Evolutionary conservation across 2,888 invertebrate genomes (phyloP), one percentile per base, ranked within the genome.

Genomic region (Biston stratarius): DNA sequence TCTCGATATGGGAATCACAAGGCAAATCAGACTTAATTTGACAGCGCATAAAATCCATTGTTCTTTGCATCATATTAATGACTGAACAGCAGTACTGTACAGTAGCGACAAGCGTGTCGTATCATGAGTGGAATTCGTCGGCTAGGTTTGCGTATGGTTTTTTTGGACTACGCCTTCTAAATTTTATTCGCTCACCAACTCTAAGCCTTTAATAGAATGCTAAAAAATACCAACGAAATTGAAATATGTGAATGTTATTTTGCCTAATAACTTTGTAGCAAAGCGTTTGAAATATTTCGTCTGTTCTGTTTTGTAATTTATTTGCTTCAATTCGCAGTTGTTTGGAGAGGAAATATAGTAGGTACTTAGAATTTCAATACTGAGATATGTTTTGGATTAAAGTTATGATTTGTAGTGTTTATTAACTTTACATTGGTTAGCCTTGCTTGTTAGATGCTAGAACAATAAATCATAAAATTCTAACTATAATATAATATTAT

Each of bases 211-310:
- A 38, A 38, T 6, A 6, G 38, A 6, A 38, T 6, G 38, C 38
- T 44, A 12, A 44, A 11, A n/a, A 12, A 11, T n/a, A 12, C n/a
- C 12, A 11, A 11, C n/a, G 51, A 34, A 1, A 33, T 51, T 36
- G 8, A 48, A 45, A 64, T 49, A 49, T 42, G 34, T 45, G 40
- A 45, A 52, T 47, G 65, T 72, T 47, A 66, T 72, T 79, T 76
- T 80, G 73, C 68, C 48, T 66, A 66, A 68, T 64, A 64, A 63
- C 67, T 67, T 64, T 58, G 53, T 49, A 8, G 6, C 38, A 38
- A 38, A 38, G 38, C 47, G 48, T 47, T 62, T n/a, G 59, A 44
- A 49, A 56, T 56, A 48, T 62, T 53, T 56, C 66, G 52, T 53
- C 14, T 65, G 71, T 63, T 67, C 63, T 14, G 53, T 15, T 34